Percentiles rank a stretch among this genome's conserved stretches.
Evolutionary conservation across 2,888 invertebrate species (phyloP).

Genomic region (Troides aeacus): DNA sequence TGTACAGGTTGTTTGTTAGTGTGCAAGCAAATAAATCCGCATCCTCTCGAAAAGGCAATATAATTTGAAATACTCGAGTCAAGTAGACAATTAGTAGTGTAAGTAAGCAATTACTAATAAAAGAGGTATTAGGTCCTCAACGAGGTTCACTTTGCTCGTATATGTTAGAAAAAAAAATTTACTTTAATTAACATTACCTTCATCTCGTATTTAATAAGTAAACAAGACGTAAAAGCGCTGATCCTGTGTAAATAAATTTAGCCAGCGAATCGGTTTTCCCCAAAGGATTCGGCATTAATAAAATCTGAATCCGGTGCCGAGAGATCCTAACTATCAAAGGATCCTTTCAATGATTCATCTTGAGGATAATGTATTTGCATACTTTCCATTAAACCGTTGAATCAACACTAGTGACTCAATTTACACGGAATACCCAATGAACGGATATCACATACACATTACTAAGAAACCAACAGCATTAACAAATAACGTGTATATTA

Average conservation of each 20-base stretch:
- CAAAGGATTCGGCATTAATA: slow-evolving; percentile 5
- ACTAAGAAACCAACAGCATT: too few relatives aligned
- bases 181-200: not conserved
- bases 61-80: too few relatives aligned
- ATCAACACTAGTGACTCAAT: slow-evolving; percentile 13
- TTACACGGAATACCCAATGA: slow-evolving; percentile 12
- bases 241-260: slow-evolving; percentile 14
- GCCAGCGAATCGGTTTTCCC: slow-evolving; percentile 1
- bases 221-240: not conserved
- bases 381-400: slow-evolving; percentile 17
- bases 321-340: slow-evolving; percentile 5
- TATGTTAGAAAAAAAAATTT: too few relatives aligned
- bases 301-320: slow-evolving; percentile 1
- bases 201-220: slow-evolving; percentile 2
- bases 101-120: too few relatives aligned
- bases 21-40: too few relatives aligned
- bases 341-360: slow-evolving; percentile 21
- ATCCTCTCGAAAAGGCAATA: too few relatives aligned
- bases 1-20: too few relatives aligned
- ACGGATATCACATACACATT: too few relatives aligned
- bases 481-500: too few relatives aligned
- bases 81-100: too few relatives aligned
- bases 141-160: too few relatives aligned
- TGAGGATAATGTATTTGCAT: slow-evolving; percentile 19
- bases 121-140: too few relatives aligned